Evolutionary conservation across 2,797 vertebrate species (phyloP), one percentile per base, ranked within the genome.

Genomic region (Falco columbarius): DNA sequence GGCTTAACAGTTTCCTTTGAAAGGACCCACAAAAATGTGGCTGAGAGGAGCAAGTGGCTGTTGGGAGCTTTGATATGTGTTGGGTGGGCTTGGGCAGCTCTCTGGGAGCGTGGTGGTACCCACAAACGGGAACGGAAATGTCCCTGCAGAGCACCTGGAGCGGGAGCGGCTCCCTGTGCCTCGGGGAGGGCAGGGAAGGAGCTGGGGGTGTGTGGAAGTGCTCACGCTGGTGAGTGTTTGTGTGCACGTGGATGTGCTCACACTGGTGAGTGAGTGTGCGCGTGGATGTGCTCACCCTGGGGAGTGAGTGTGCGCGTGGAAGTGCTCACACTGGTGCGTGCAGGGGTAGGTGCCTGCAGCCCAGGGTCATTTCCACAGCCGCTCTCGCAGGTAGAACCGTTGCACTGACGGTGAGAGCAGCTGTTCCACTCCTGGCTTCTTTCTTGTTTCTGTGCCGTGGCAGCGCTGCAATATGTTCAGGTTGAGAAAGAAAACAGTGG

Each of bases 111-210:
- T 20, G 65, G 1, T 79, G 70, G 19, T 62, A 22, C 36, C 66
- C 56, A 30, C 12, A 47, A 23, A 13, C 9, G 17, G 62, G 73
- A 81, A 20, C 30, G 36, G 44, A 77, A 67, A 30, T 4, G 1
- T 67, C 47, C 38, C 51, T 0, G 0, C 77, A 52, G 67, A 70
- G 46, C 52, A 5, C 24, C 77, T 24, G 65, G 40, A 79, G 54
- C 58, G 29, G 51, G 49, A 62, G 34, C 14, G 20, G 38, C 4
- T 72, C 65, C 52, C 32, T 0, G 0, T 1, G 13, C 38, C 24
- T 66, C 1, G 2, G 84, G 27, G 30, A 76, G 42, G 61, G 62
- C 56, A 72, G 54, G 38, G 59, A 27, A 36, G 38, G 3, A 32
- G 22, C 52, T 63, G 29, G 4, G 6, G 21, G 47, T 15, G 38